Percentiles rank a stretch among this genome's conserved stretches.
Evolutionary conservation across 2,113 vertebrate genomes (phyloP).

Genomic region (Globicephala melas): DNA sequence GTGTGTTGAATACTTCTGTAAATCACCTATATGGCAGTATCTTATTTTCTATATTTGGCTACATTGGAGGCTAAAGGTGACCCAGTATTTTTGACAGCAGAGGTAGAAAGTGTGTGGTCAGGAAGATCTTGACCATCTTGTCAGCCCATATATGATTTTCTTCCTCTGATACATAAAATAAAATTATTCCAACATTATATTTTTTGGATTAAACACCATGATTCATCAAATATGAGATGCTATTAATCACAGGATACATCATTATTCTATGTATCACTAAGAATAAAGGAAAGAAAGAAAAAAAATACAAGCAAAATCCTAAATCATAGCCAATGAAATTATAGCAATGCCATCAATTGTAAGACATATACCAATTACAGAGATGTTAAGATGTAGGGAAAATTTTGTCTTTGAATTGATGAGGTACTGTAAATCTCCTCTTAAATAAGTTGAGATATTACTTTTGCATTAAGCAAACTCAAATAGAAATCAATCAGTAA

Average conservation of each 20-base stretch:
- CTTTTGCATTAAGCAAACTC: background rate
- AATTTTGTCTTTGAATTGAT: conserved; percentile 19
- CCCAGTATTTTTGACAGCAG: background rate
- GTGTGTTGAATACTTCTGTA: background rate
- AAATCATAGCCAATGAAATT: background rate
- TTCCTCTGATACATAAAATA: background rate
- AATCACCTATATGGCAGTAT: background rate
- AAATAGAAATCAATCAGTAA: background rate
- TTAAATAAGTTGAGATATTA: background rate
- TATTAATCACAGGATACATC: background rate
- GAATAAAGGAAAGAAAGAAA: background rate
- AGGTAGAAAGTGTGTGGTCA: background rate
- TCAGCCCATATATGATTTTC: background rate
- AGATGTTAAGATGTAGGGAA: background rate
- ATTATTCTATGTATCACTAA: background rate
- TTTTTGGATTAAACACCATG: background rate
- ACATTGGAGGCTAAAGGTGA: background rate
- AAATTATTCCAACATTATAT: background rate
- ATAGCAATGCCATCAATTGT: background rate
- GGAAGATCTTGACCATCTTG: background rate
- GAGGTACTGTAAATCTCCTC: background rate
- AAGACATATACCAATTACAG: background rate
- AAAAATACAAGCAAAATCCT: background rate
- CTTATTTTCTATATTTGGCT: background rate
- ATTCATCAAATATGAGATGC: background rate